phyloP scores from a whole-genome alignment of 1,140 invertebrate genomes.

The Rhopalosiphum padi region DNA sequence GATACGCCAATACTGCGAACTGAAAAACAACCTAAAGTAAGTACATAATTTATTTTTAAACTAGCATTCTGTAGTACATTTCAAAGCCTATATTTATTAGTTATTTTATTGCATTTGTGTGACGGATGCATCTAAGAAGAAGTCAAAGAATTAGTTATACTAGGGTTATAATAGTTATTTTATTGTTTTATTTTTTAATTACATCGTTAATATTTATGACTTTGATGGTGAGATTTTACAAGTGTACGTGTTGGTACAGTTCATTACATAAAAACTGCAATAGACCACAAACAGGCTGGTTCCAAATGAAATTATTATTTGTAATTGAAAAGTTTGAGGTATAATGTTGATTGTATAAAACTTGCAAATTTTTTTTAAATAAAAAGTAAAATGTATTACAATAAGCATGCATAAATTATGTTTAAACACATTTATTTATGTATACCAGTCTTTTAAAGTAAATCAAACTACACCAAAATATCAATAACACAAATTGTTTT shows the following conservation, averaged over 20 bases:
- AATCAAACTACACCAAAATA: neutral
- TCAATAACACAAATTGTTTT: neutral
- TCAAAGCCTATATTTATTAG: conserved; percentile 13
- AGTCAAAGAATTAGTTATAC: conserved; percentile 32
- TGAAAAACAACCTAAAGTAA: conserved; percentile 23
- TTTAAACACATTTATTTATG: neutral
- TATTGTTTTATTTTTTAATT: conserved; percentile 37
- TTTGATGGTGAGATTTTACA: neutral
- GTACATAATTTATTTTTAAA: conserved; percentile 6
- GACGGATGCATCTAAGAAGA: conserved; percentile 8
- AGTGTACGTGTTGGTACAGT: neutral
- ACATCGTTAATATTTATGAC: conserved; percentile 46
- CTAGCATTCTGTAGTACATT: neutral
- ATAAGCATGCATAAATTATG: neutral
- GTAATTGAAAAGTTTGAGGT: neutral
- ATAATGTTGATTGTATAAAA: neutral
- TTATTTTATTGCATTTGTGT: conserved; percentile 27
- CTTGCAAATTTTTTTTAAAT: neutral
- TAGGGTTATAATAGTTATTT: neutral
- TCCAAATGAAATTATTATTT: neutral
- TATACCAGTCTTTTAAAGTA: neutral
- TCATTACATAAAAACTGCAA: neutral
- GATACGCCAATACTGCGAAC: neutral
- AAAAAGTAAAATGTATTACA: neutral
- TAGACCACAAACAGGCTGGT: neutral